phyloP scores from a whole-genome alignment of 2,113 vertebrate species.

The Oxyura jamaicensis region DNA sequence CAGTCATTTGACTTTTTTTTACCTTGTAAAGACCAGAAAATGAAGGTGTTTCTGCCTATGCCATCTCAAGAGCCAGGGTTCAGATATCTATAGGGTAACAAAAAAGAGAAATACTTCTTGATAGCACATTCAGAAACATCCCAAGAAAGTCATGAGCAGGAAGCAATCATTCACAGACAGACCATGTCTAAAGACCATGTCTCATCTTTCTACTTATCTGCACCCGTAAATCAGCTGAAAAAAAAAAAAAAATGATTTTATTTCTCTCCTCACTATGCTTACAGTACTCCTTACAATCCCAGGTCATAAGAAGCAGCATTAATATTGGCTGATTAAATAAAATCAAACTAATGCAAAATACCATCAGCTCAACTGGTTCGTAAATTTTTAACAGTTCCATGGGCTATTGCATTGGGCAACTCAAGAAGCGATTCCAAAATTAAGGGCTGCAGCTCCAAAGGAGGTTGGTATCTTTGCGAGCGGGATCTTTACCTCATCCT shows the following conservation, averaged over 20 bases:
- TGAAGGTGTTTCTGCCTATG: neutral
- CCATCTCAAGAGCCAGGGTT: neutral
- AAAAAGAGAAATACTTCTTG: neutral
- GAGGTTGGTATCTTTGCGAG: neutral
- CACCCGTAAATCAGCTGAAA: neutral
- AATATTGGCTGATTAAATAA: neutral
- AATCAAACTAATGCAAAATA: neutral
- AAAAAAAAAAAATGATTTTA: neutral
- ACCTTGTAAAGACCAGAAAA: neutral
- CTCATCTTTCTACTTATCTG: neutral
- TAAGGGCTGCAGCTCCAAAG: neutral
- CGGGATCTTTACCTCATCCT: neutral
- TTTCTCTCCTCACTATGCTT: neutral
- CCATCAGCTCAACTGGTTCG: neutral
- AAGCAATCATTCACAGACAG: neutral
- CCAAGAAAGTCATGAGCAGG: fast-evolving
- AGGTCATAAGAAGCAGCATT: neutral
- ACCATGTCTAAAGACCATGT: neutral
- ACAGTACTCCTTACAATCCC: neutral
- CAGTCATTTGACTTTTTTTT: neutral
- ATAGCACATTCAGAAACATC: neutral
- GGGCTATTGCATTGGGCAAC: neutral
- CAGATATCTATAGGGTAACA: neutral
- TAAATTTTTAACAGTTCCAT: neutral
- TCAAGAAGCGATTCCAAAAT: neutral